A percentile compares a stretch with the other conserved stretches of the same genome.
These are phyloP conservation scores for Mus spicilegus DNA, from an alignment of 2,113 vertebrate genomes.

Conservation along the genomic window DNA sequence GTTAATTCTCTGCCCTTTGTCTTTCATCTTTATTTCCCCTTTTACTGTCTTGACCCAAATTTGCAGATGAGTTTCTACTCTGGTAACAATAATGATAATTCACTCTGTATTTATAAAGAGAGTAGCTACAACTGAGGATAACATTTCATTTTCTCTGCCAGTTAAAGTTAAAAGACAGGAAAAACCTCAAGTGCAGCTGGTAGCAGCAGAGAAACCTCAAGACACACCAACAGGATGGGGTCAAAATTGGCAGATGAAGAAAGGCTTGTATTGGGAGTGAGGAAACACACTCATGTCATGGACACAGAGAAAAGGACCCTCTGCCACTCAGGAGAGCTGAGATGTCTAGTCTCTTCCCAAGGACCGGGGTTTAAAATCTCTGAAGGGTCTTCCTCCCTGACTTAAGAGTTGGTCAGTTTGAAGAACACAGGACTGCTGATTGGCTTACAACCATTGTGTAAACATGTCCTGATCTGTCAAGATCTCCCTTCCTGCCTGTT, in stretches of 20 bases:
- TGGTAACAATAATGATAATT: background rate
- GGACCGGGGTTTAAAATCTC: background rate
- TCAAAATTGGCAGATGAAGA: too few species aligned
- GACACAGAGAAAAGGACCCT: background rate
- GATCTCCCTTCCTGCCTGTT: background rate
- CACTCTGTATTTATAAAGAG: slow-evolving; percentile 34
- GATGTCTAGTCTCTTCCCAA: background rate
- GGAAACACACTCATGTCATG: background rate
- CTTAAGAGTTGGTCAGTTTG: background rate
- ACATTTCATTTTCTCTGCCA: background rate
- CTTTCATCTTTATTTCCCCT: slow-evolving; percentile 2
- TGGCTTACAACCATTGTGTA: background rate
- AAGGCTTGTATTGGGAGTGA: background rate
- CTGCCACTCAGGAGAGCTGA: background rate
- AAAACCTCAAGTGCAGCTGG: background rate
- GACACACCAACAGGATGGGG: too few species aligned
- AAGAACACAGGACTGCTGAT: background rate
- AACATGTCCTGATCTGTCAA: background rate
- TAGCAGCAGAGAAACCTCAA: background rate
- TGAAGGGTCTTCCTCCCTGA: background rate
- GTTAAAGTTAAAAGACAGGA: background rate
- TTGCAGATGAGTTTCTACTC: background rate
- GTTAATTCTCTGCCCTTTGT: background rate
- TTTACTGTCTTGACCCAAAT: background rate
- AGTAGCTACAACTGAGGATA: slow-evolving; percentile 1